These are phyloP conservation scores for Cryptotermes secundus DNA, from an alignment of 1,140 invertebrate genomes.

Conservation along the genomic window DNA sequence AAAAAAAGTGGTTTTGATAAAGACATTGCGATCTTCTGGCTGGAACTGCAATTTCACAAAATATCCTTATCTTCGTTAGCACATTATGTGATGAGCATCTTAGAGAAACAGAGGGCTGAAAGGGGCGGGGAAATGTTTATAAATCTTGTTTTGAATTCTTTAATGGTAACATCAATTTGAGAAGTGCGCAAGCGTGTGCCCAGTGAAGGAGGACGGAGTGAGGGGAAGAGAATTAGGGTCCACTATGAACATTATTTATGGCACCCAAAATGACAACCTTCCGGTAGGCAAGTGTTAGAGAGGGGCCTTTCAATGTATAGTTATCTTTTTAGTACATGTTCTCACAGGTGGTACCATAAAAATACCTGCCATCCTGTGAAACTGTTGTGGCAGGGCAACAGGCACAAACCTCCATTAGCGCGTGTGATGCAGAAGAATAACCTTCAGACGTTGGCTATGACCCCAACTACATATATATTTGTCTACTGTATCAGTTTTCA, in stretches of 20 bases:
- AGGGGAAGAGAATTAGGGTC: background rate
- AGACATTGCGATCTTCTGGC: background rate
- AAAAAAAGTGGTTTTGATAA: slow-evolving; percentile 8
- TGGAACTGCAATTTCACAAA: background rate
- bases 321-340: background rate
- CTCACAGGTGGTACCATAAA: background rate
- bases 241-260: slow-evolving; percentile 22
- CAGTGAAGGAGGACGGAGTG: background rate
- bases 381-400: background rate
- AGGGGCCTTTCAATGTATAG: background rate
- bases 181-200: background rate
- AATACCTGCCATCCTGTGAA: background rate
- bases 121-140: background rate
- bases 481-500: too few relatives aligned
- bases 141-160: slow-evolving; percentile 9
- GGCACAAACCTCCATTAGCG: background rate
- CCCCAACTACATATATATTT: too few relatives aligned
- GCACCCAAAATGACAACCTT: slow-evolving; percentile 26
- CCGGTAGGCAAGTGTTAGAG: slow-evolving; percentile 19
- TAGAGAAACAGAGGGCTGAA: background rate
- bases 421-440: too few relatives aligned
- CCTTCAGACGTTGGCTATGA: too few relatives aligned
- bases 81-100: background rate
- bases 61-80: background rate
- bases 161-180: background rate